Evolutionary conservation across 1,140 invertebrate species (phyloP), one percentile per base, ranked within the genome.

Genomic region (Holcopasites calliopsidis): DNA sequence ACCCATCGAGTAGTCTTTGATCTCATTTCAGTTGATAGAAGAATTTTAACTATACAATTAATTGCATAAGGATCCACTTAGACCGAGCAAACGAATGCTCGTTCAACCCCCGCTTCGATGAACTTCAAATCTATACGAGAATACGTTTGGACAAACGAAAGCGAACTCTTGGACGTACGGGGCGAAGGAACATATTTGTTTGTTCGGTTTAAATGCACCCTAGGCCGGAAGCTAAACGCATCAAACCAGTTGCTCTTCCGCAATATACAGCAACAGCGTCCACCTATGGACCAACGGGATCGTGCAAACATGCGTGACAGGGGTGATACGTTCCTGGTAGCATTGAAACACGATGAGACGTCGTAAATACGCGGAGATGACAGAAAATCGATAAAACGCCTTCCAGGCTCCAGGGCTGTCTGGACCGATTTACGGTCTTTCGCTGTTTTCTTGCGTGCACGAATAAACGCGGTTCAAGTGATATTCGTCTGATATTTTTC

Each of bases 301-400:
- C 33, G 18, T 38, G 69, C 75, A 84, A 85, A 85, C 73, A 85
- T 80, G 60, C 50, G 52, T 82, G 52, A 82, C 47, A 79, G 75
- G 68, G 79, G 7, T 90, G 89, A 91, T 92, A 86, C 80, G 79
- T 88, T 82, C 91, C 91, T 91, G 91, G 83, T 92, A 91, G 79
- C 80, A 80, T 84, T 85, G 86, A 89, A 91, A 88, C 88, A 80
- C 85, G 76, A 86, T 91, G 91, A 92, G 89, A 91, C 88, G 90
- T 88, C 90, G 90, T 91, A 91, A 92, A 90, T 83, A 87, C 79
- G 82, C 90, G 83, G 88, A 90, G 88, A 87, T 90, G 91, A 91
- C 91, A 88, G 90, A 84, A 89, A 92, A 91, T 92, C 91, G 83
- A 91, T 91, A 87, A 54, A 60, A 38, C 82, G 72, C 85, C 83